Evolutionary conservation across 2,888 invertebrate species (phyloP).

Genomic region (Platycnemis pennipes): DNA sequence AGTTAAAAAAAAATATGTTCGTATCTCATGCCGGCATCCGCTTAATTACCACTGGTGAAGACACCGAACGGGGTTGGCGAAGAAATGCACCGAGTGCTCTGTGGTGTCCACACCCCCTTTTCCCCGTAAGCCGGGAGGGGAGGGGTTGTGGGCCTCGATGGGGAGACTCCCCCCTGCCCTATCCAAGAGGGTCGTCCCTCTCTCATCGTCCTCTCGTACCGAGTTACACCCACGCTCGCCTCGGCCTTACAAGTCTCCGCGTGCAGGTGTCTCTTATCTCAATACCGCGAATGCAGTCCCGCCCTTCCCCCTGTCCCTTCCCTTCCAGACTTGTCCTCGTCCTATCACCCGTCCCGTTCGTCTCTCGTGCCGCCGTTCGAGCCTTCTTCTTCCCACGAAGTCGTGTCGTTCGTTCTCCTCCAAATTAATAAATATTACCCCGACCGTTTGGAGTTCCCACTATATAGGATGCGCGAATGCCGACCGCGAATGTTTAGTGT

Average conservation of each 20-base stretch:
- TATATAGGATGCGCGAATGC: background rate
- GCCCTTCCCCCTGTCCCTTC: background rate
- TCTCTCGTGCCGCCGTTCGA: background rate
- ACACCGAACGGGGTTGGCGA: background rate
- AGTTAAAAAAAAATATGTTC: background rate
- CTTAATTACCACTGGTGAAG: constrained; percentile 34
- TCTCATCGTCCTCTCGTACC: background rate
- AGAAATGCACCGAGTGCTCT: constrained; percentile 35
- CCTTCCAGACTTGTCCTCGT: background rate
- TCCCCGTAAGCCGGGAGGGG: background rate
- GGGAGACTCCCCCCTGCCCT: background rate
- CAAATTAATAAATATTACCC: background rate
- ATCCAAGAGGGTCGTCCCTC: background rate
- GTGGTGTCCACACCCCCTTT: background rate
- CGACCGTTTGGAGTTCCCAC: background rate
- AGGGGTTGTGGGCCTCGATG: too few species aligned
- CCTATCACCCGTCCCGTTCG: background rate
- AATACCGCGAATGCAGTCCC: constrained; percentile 50
- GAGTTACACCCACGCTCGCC: constrained; percentile 52
- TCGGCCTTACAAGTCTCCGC: constrained; percentile 45
- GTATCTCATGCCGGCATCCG: background rate
- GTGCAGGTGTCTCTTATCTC: constrained; percentile 67
- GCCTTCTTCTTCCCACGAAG: too few species aligned
- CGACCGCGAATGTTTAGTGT: background rate
- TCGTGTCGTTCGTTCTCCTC: background rate